phyloP scores from a whole-genome alignment of 2,113 vertebrate genomes.

The Pleuronectes platessa region DNA sequence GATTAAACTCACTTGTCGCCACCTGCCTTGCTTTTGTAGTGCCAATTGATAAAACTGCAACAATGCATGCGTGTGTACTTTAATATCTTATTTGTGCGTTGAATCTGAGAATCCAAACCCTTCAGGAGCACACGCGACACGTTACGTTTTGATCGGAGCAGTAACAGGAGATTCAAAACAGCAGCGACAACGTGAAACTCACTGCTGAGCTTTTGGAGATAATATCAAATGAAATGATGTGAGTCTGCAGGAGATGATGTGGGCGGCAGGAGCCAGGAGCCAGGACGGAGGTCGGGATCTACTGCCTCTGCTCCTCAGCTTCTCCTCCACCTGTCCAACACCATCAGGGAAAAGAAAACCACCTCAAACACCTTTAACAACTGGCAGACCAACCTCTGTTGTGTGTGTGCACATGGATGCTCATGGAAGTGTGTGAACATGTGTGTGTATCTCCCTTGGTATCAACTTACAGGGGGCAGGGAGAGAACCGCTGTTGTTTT shows the following conservation, averaged over 20 bases:
- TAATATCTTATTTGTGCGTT: conserved; percentile 42
- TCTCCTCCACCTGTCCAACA: not conserved
- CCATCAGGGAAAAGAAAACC: not conserved
- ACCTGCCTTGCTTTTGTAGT: conserved; percentile 61
- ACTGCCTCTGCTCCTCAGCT: not conserved
- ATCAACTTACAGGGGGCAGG: conserved; percentile 60
- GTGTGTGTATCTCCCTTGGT: conserved; percentile 59
- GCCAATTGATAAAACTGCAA: conserved; percentile 43
- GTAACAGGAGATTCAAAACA: conserved; percentile 8
- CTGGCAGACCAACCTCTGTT: conserved; percentile 21
- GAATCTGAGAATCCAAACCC: conserved; percentile 43
- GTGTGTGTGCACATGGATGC: conserved; percentile 42
- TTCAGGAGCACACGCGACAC: conserved; percentile 34
- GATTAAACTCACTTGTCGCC: conserved; percentile 32
- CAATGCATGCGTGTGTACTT: conserved; percentile 62
- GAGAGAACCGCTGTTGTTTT: conserved; percentile 37
- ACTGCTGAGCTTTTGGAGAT: not conserved
- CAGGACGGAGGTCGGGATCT: not conserved
- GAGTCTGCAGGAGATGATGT: not conserved
- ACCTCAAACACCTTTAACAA: not conserved
- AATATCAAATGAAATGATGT: not conserved
- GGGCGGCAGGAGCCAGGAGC: not conserved
- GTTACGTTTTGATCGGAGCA: conserved; percentile 45
- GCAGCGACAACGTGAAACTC: too few relatives aligned
- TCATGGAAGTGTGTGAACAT: conserved; percentile 38